Conservation (phyloP, 1,140 invertebrate genomes). For the Drosophila subpulchrella region DNA sequence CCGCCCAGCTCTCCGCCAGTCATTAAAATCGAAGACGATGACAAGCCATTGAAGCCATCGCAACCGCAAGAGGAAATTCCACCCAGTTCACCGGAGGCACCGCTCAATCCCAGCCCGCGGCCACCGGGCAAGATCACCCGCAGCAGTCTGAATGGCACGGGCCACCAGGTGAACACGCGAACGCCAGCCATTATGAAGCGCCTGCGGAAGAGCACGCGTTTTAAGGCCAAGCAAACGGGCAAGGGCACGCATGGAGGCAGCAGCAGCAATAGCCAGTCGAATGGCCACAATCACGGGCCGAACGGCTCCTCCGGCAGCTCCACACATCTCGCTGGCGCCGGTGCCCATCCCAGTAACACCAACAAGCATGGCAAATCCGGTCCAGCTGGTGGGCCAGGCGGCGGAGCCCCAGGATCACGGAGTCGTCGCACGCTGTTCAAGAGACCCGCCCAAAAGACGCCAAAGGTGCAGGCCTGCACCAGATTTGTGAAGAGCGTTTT, state of each 20-base stretch:
- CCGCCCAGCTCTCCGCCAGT: neutral
- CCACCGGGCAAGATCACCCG: slow-evolving; percentile 53
- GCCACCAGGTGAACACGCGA: slow-evolving; percentile 8
- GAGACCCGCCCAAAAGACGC: slow-evolving; percentile 92
- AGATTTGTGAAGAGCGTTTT: slow-evolving; percentile 93
- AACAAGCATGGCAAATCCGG: slow-evolving; percentile 64
- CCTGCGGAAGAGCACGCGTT: slow-evolving; percentile 86
- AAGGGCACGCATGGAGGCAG: slow-evolving; percentile 4
- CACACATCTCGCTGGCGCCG: slow-evolving; percentile 21
- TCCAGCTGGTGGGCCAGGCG: slow-evolving; percentile 2
- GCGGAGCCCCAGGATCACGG: slow-evolving; percentile 85
- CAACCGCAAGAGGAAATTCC: slow-evolving; percentile 13
- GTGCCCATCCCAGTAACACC: slow-evolving; percentile 47
- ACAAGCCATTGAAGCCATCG: slow-evolving; percentile 10
- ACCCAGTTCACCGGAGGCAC: slow-evolving; percentile 19
- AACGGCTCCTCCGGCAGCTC: slow-evolving; percentile 11
- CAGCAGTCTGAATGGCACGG: slow-evolving; percentile 56
- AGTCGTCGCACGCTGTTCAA: slow-evolving; percentile 92
- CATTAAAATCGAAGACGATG: slow-evolving; percentile 28
- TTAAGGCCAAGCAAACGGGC: slow-evolving; percentile 84
- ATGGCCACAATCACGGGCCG: slow-evolving; percentile 25
- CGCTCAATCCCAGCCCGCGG: slow-evolving; percentile 7
- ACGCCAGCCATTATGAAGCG: slow-evolving; percentile 65
- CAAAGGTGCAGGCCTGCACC: slow-evolving; percentile 91
- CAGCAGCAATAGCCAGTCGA: slow-evolving; percentile 11